Base-by-base conservation (phyloP, 1,140 invertebrate genomes). In the Pseudobourletiella spinata region DNA sequence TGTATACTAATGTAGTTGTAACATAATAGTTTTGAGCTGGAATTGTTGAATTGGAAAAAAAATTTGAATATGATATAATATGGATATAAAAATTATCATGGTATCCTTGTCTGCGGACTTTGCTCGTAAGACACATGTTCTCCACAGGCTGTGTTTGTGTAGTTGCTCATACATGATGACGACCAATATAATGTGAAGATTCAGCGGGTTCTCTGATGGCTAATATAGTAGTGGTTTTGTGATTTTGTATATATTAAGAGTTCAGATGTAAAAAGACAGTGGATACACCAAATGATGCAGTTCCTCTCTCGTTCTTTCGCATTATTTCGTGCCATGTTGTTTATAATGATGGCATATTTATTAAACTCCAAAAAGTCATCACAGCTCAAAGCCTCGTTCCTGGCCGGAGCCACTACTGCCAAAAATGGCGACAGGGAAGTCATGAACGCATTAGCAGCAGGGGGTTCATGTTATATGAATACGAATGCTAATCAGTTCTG, bases 181-280 rank as follows among this genome's bases (percentile, higher is more conserved):
- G 8, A 39, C n/a, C n/a, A 39, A 11, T 39, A 11, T 8, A 39
- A 39, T n/a, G n/a, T 39, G n/a, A 11, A n/a, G n/a, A 39, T 39
- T 39, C 8, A 39, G n/a, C 8, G 8, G 32, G n/a, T n/a, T n/a
- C n/a, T 39, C 32, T 8, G 8, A 39, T 39, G n/a, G 32, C 32
- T 39, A 39, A n/a, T n/a, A 39, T 39, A 39, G n/a, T 39, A 39
- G 32, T 39, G 32, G 32, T 59, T 59, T 39, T 59, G 57, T 59
- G 57, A 59, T 59, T 59, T 59, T 59, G 57, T 59, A 59, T 59
- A 59, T 59, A 59, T 50, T 39, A 59, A 59, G 57, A 59, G 57
- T 59, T 59, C 57, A 59, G 57, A 59, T 29, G 32, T 59, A 46
- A 59, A 59, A 59, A 59, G 46, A 57, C 56, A 57, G 56, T 57